phyloP scores from a whole-genome alignment of 2,113 vertebrate species.

The Apaloderma vittatum region DNA sequence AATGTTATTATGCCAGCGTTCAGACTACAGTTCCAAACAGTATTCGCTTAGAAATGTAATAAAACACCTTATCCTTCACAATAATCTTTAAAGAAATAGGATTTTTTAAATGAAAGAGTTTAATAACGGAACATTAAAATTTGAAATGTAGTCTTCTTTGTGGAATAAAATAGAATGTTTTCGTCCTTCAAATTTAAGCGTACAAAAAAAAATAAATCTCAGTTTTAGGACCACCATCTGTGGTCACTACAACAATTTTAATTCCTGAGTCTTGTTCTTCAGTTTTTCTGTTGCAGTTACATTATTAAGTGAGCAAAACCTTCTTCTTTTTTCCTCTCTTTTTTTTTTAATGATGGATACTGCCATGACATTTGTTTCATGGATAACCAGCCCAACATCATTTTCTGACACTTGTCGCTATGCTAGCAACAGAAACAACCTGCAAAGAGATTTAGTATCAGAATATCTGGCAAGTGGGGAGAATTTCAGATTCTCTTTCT shows the following conservation, averaged over 20 bases:
- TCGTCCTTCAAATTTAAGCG: conserved; percentile 7
- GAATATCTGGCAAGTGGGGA: not conserved
- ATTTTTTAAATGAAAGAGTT: not conserved
- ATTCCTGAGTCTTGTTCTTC: not conserved
- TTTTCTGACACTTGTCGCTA: not conserved
- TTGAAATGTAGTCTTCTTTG: not conserved
- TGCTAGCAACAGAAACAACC: not conserved
- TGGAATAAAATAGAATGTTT: not conserved
- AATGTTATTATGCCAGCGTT: not conserved
- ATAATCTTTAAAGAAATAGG: conserved; percentile 49
- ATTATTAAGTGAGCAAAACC: not conserved
- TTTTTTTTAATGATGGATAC: not conserved
- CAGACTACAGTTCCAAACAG: not conserved
- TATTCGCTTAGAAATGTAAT: not conserved
- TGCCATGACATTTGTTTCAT: not conserved
- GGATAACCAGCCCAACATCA: not conserved
- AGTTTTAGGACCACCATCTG: not conserved
- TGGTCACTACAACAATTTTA: not conserved
- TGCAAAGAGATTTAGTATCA: not conserved
- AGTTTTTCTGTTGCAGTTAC: not conserved
- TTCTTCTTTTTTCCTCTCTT: not conserved
- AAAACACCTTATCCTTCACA: conserved; percentile 8
- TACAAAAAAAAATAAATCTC: not conserved
- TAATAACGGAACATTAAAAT: not conserved
- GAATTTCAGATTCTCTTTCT: not conserved